phyloP scores from a whole-genome alignment of 2,888 invertebrate species.

The Eretmocerus hayati region DNA sequence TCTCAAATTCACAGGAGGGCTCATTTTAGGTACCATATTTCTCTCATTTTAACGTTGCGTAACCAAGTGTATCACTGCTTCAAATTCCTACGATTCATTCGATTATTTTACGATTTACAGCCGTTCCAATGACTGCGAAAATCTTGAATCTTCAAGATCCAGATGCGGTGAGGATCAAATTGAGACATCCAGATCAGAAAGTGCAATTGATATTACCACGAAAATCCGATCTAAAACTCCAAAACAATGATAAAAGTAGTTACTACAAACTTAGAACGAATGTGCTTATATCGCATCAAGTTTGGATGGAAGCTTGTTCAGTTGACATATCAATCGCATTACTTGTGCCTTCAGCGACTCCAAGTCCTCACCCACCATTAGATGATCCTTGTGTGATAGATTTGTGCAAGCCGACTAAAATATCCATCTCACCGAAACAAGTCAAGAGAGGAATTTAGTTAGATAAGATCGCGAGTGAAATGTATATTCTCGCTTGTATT shows the following conservation, averaged over 20 bases:
- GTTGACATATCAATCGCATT: conserved; percentile 80
- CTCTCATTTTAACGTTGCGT: background rate
- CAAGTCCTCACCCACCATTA: conserved; percentile 46
- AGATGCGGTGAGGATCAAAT: conserved; percentile 69
- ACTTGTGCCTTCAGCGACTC: conserved; percentile 59
- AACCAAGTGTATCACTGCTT: no score
- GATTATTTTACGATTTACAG: conserved; percentile 56
- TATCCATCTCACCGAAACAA: conserved; percentile 82
- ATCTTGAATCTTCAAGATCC: conserved; percentile 72
- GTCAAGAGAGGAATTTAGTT: conserved; percentile 70
- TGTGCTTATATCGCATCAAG: conserved; percentile 82
- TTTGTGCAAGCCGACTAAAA: conserved; percentile 78
- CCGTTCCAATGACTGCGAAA: conserved; percentile 81
- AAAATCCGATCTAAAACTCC: conserved; percentile 66
- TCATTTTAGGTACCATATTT: conserved; percentile 64
- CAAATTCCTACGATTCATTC: background rate
- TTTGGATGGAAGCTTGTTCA: conserved; percentile 87
- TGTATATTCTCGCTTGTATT: background rate
- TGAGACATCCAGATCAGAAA: conserved; percentile 88
- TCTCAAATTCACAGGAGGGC: conserved; percentile 86
- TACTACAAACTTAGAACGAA: conserved; percentile 69
- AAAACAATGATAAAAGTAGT: conserved; percentile 53
- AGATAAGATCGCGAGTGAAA: background rate
- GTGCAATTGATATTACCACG: conserved; percentile 77
- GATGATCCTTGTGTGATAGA: conserved; percentile 61